Conservation (phyloP, 2,888 invertebrate species). For the Lycia hirtaria region DNA sequence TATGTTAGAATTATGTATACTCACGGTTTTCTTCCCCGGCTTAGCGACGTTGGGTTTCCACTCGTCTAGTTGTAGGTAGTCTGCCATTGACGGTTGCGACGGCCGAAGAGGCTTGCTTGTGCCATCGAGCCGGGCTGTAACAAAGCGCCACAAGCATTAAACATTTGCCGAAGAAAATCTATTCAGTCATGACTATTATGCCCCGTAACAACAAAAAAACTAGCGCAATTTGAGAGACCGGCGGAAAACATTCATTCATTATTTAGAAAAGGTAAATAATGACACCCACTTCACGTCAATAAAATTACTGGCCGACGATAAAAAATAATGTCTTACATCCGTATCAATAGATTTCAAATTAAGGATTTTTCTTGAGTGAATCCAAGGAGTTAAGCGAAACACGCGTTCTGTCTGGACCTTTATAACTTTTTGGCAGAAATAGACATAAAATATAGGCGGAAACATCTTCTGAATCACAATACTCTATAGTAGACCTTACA, state of each 20-base stretch:
- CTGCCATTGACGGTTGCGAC: constrained; percentile 93
- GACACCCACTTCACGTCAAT: neutral
- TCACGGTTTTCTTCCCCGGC: constrained; percentile 95
- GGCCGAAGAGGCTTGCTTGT: constrained; percentile 90
- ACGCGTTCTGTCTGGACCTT: too few species aligned
- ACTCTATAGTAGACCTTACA: constrained; percentile 8
- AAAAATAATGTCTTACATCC: neutral
- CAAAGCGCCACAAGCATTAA: constrained; percentile 57
- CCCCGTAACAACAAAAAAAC: neutral
- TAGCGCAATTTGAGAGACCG: neutral
- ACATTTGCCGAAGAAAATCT: constrained; percentile 1
- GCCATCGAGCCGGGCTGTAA: constrained; percentile 96
- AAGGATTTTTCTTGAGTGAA: neutral
- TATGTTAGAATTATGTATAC: constrained; percentile 55
- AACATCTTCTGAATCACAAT: neutral
- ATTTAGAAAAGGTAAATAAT: neutral
- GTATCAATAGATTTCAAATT: neutral
- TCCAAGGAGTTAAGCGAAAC: too few species aligned
- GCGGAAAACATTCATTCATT: neutral
- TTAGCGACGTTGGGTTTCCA: constrained; percentile 87
- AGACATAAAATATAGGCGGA: too few species aligned
- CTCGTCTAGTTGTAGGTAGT: constrained; percentile 95
- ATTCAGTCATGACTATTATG: neutral
- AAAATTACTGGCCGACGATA: neutral
- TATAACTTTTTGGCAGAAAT: too few species aligned